Conservation (phyloP, 2,797 vertebrate species). For the Anguilla obscura region DNA sequence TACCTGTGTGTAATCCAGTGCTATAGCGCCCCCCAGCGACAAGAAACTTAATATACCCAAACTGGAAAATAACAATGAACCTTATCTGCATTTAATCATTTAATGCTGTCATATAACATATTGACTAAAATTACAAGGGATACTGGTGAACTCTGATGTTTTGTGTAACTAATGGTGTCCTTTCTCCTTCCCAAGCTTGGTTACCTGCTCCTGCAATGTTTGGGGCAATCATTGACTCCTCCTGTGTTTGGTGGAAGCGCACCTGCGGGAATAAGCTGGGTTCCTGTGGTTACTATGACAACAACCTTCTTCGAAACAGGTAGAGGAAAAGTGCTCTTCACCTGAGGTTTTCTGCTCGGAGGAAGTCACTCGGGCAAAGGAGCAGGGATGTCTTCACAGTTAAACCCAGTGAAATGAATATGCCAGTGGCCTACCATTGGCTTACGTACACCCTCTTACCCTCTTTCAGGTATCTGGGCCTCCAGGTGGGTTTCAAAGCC, state of each 20-base stretch:
- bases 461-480: slow-evolving; percentile 72
- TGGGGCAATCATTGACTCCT: slow-evolving; percentile 72
- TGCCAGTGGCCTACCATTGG: not conserved
- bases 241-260: slow-evolving; percentile 72
- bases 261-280: slow-evolving; percentile 58
- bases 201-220: slow-evolving; percentile 73
- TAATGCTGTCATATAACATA: not conserved
- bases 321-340: slow-evolving; percentile 41
- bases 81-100: not conserved
- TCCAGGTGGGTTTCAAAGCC: slow-evolving; percentile 72
- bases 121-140: not conserved
- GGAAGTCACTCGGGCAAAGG: not conserved
- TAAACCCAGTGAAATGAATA: not conserved
- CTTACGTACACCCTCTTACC: not conserved
- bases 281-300: slow-evolving; percentile 75
- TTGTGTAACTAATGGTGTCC: slow-evolving; percentile 10
- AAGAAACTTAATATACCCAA: not conserved
- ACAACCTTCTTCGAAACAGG: slow-evolving; percentile 69
- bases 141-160: not conserved
- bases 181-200: slow-evolving; percentile 64
- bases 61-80: not conserved
- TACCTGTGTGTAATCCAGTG: slow-evolving; percentile 15
- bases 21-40: slow-evolving; percentile 32
- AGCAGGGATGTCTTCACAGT: not conserved
- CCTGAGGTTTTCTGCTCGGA: not conserved